Conservation (phyloP, 2,797 vertebrate genomes). For the Micropoecilia bifurca region DNA sequence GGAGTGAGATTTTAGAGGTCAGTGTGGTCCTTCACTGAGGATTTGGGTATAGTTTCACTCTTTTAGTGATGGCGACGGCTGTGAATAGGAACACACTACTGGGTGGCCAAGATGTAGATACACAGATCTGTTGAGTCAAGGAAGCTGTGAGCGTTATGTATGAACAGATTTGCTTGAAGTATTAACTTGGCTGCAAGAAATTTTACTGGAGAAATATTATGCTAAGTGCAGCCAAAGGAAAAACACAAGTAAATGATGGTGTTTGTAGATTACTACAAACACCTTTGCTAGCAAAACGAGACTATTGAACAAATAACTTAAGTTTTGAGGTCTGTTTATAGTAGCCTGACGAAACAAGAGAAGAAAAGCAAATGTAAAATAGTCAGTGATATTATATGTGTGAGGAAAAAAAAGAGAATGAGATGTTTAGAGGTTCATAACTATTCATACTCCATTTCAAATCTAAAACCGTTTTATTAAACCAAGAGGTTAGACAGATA, state of each 20-base stretch:
- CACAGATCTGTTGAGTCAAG: neutral
- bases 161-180: neutral
- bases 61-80: neutral
- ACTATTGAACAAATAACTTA: neutral
- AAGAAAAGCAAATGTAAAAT: neutral
- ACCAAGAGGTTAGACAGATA: neutral
- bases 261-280: neutral
- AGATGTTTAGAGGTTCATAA: neutral
- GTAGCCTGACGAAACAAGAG: neutral
- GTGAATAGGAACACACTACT: neutral
- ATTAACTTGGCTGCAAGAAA: neutral
- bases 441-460: neutral
- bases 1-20: conserved; percentile 11
- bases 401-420: neutral
- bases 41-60: conserved; percentile 4
- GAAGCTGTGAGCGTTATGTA: neutral
- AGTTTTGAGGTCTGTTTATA: neutral
- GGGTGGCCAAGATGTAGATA: neutral
- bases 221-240: neutral
- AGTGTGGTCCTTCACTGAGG: conserved; percentile 27
- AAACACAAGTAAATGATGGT: neutral
- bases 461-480: neutral
- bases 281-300: neutral
- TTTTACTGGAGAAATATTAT: neutral
- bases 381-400: neutral